A percentile compares a stretch with the other conserved stretches of the same genome.
These are phyloP conservation scores for Pogonophryne albipinna DNA, from an alignment of 2,797 vertebrate genomes.

Conservation along the genomic window DNA sequence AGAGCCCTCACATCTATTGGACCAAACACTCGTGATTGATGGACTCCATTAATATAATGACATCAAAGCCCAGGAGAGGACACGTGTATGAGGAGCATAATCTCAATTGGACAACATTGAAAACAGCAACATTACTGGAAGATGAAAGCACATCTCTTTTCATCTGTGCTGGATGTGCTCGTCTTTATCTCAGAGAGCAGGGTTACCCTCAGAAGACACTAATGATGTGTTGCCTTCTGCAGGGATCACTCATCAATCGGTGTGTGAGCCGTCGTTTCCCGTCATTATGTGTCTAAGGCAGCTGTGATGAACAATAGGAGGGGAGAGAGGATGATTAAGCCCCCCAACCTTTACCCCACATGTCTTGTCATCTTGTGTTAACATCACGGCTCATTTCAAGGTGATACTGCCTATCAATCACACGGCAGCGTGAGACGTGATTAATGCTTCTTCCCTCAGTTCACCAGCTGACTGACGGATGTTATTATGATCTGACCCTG, in stretches of 20 bases:
- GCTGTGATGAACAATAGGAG: conserved; percentile 30
- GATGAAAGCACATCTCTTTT: conserved; percentile 70
- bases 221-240: conserved; percentile 68
- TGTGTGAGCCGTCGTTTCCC: conserved; percentile 33
- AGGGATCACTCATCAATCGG: conserved; percentile 71
- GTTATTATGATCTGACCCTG: conserved; percentile 10
- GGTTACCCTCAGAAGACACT: conserved; percentile 60
- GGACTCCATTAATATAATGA: conserved; percentile 64
- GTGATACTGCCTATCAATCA: conserved; percentile 49
- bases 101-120: conserved; percentile 50
- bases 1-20: conserved; percentile 39
- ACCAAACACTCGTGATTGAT: conserved; percentile 62
- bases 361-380: conserved; percentile 38
- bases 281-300: conserved; percentile 59
- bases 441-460: conserved; percentile 8
- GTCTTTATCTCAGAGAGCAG: conserved; percentile 41
- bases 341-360: conserved; percentile 39
- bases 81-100: conserved; percentile 61
- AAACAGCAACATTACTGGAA: conserved; percentile 52
- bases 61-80: conserved; percentile 69
- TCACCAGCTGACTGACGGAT: conserved; percentile 16
- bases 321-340: conserved; percentile 21
- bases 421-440: conserved; percentile 3
- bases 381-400: conserved; percentile 37
- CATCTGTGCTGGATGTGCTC: conserved; percentile 49